Evolutionary conservation across 2,113 vertebrate genomes (phyloP).

Genomic region (Colaptes auratus): DNA sequence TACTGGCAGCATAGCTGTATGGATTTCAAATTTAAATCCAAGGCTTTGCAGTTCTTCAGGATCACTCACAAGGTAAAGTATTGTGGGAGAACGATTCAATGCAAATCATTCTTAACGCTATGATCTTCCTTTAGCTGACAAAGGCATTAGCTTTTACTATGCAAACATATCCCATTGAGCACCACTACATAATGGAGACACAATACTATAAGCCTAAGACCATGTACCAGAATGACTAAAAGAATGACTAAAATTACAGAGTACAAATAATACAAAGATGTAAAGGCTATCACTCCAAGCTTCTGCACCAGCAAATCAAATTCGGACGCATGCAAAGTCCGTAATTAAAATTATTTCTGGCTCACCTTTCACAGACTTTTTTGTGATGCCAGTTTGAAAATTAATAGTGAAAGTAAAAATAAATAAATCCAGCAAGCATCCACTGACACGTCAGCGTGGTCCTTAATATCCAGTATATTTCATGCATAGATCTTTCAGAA

Average conservation of each 20-base stretch:
- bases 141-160: neutral
- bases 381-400: constrained; percentile 7
- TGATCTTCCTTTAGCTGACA: neutral
- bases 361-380: constrained; percentile 7
- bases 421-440: neutral
- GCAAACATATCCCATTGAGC: neutral
- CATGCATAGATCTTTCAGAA: neutral
- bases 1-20: neutral
- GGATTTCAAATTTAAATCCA: neutral
- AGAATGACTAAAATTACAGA: neutral
- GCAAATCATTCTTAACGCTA: neutral
- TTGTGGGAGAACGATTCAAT: neutral
- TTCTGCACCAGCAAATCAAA: neutral
- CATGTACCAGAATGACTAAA: neutral
- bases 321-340: neutral
- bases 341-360: constrained; percentile 4
- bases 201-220: neutral
- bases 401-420: neutral
- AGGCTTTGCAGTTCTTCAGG: neutral
- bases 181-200: neutral
- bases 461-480: neutral
- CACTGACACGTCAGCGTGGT: neutral
- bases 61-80: neutral
- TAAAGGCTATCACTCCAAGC: neutral
- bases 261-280: neutral